Evolutionary conservation across 2,888 invertebrate species (phyloP).

Genomic region (Drosophila gaucha): DNA sequence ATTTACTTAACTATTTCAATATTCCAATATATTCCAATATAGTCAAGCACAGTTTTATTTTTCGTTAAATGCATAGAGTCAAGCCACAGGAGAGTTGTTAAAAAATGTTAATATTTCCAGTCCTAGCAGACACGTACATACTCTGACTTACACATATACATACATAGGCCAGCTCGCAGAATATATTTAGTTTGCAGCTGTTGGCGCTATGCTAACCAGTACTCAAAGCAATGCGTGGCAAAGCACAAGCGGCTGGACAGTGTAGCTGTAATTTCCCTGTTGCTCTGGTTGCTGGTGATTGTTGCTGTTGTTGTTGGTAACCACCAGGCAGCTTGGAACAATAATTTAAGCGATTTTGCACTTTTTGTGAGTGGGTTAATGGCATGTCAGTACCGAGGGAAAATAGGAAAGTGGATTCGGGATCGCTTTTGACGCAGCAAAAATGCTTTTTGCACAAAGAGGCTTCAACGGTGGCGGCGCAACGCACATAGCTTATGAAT

Average conservation of each 20-base stretch:
- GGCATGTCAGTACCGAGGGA: conserved; percentile 43
- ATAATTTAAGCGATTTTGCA: conserved; percentile 72
- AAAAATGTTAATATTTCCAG: conserved; percentile 41
- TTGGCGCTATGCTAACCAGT: conserved; percentile 71
- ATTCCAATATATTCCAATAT: no score
- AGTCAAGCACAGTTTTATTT: conserved; percentile 14
- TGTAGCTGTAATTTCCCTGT: conserved; percentile 19
- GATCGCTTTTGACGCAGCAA: conserved; percentile 55
- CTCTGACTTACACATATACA: neutral
- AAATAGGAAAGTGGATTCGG: conserved; percentile 19
- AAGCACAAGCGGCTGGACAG: conserved; percentile 37
- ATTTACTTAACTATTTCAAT: no score
- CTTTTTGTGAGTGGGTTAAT: conserved; percentile 69
- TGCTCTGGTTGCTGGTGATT: conserved; percentile 17
- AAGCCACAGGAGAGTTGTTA: conserved; percentile 18
- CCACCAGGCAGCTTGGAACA: conserved; percentile 60
- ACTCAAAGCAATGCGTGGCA: conserved; percentile 57
- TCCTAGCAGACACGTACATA: neutral
- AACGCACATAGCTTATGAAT: conserved; percentile 71
- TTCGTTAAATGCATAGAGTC: neutral
- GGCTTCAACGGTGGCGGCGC: conserved; percentile 27
- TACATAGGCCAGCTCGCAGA: conserved; percentile 31
- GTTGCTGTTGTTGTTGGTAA: conserved; percentile 31
- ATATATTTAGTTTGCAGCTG: conserved; percentile 69
- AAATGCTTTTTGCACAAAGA: conserved; percentile 62